Percentiles rank a stretch among this genome's conserved stretches.
phyloP scores from a whole-genome alignment of 2,888 invertebrate species.

The Laspeyria flexula region DNA sequence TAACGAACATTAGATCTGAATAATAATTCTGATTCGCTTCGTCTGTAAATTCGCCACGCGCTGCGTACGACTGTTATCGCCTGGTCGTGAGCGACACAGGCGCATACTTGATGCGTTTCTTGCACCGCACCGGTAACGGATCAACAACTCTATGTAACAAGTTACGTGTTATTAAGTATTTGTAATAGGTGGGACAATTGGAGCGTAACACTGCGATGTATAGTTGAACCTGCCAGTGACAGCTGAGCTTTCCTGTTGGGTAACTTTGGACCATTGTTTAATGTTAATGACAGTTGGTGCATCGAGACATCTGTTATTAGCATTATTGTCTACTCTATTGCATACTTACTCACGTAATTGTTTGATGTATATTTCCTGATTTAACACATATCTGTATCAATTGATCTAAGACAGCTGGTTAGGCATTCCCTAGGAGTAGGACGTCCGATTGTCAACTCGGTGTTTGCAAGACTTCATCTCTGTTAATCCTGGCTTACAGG shows the following conservation, averaged over 20 bases:
- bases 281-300: neutral
- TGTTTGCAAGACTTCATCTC: too few species aligned
- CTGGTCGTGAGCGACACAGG: constrained; percentile 31
- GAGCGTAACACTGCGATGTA: constrained; percentile 34
- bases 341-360: neutral
- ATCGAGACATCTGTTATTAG: neutral
- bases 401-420: too few species aligned
- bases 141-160: constrained; percentile 26
- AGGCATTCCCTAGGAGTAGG: too few species aligned
- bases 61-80: constrained; percentile 49
- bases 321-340: neutral
- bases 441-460: too few species aligned
- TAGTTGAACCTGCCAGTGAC: constrained; percentile 16
- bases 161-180: constrained; percentile 35
- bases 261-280: constrained; percentile 11
- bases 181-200: constrained; percentile 30
- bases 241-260: constrained; percentile 19
- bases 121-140: constrained; percentile 22
- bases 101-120: constrained; percentile 38
- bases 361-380: too few species aligned
- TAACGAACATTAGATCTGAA: neutral
- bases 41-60: constrained; percentile 42
- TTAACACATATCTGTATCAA: too few species aligned
- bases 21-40: constrained; percentile 24
- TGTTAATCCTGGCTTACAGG: too few species aligned